Evolutionary conservation across 1,140 invertebrate species (phyloP), one percentile per base, ranked within the genome.

Genomic region (Halictus rubicundus): DNA sequence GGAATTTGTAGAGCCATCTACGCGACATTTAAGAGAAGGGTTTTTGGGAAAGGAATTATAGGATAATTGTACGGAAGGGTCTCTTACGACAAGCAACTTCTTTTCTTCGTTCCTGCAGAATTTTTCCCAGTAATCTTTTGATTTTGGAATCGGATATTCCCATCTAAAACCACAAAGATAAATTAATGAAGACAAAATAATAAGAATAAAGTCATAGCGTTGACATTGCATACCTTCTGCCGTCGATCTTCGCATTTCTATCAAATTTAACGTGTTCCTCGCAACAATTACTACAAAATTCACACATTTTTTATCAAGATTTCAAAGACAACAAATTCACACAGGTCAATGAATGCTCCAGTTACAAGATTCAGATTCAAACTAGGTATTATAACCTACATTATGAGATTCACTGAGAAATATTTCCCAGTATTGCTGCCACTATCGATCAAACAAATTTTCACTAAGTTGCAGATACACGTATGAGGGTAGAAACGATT

Each of bases 1-100:
- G 70, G 61, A 63, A 3, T 14, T 21, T 14, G 10, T 10, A 16
- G 32, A 21, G 37, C 46, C 12, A 5, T 64, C 60, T 46, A 5
- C 12, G 9, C 1, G 8, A 21, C 8, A 46, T n/a, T 72, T 27
- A 14, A 12, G 21, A 19, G 60, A 21, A 25, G 68, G 49, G 10
- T 83, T 69, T 74, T 70, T 81, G 60, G 87, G 78, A 61, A 49
- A 57, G 16, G 23, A 52, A 60, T 25, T 27, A 21, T 49, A 66
- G 64, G 63, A 63, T 42, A 69, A 73, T 16, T 37, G 25, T 21
- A 49, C 32, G 60, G 84, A 77, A 77, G 88, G 72, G 65, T 85
- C 66, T 75, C 87, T 89, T 89, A 90, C 89, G 84, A 61, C 74
- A 19, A 80, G 54, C 46, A 83, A 70, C 61, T 49, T 87, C 54